Evolutionary conservation across 2,797 vertebrate species (phyloP).

Genomic region (Leucoraja ocellata): DNA sequence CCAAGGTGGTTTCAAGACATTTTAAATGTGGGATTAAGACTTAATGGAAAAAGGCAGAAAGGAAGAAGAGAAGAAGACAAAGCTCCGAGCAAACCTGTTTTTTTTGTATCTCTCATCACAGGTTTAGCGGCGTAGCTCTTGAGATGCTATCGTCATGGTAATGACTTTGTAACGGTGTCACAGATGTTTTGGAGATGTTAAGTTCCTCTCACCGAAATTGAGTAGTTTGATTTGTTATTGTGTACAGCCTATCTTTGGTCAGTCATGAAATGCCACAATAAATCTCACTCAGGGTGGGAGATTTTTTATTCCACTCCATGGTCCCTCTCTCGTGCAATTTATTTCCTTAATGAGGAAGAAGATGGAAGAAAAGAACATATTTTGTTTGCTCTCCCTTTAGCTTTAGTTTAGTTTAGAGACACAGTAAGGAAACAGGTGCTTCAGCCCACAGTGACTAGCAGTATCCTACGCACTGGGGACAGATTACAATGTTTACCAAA

Average conservation of each 20-base stretch:
- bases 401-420: no score
- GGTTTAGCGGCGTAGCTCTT: neutral
- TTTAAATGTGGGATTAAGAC: neutral
- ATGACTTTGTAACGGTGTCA: neutral
- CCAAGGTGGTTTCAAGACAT: neutral
- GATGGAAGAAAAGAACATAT: neutral
- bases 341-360: neutral
- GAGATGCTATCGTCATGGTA: neutral
- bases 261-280: neutral
- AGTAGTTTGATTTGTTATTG: constrained; percentile 19
- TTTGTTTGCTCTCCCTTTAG: neutral
- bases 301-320: neutral
- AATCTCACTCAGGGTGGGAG: neutral
- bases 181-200: neutral
- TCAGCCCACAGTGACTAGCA: no score
- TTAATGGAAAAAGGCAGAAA: neutral
- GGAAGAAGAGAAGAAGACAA: neutral
- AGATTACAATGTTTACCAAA: no score
- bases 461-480: no score
- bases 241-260: neutral
- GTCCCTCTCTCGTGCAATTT: neutral
- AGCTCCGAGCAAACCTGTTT: neutral
- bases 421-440: no score
- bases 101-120: neutral
- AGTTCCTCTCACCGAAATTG: constrained; percentile 21